Evolutionary conservation across 2,888 invertebrate species (phyloP), one percentile per base, ranked within the genome.

Genomic region (Pardosa pseudoannulata): DNA sequence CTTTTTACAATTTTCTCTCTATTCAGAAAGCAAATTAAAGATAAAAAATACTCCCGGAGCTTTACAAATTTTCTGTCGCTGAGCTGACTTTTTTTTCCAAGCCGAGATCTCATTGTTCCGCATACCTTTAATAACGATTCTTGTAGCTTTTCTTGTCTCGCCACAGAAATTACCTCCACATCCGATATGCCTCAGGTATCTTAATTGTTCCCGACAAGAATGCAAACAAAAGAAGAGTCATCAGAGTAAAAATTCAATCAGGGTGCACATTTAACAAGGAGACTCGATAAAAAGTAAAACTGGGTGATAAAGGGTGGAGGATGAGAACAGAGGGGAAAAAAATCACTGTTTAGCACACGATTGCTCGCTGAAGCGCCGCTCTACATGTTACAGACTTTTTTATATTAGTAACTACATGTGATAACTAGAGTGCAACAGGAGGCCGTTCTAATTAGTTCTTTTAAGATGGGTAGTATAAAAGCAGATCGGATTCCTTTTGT

Each of bases 381-480:
- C 3, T 9, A 7, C 36, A n/a, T n/a, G n/a, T 16, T 56, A 3
- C 56, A 56, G 23, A 23, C 11, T 23, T 56, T 23, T 56, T 19
- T 23, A 2, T 23, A 2, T 1, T 56, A 6, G 5, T 2, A 1
- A 56, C 19, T 23, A 3, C 19, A 23, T 23, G 56, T 56, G 56
- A 56, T 56, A 56, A 56, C 13, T 56, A 56, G 56, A 56, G 13
- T 56, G 56, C 56, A 56, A 56, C 56, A 56, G 36, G 3, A 19
- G 5, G 23, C 23, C 2, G 56, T 23, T 56, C 56, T 56, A 56
- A 56, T 56, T 56, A 56, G 56, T 56, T 56, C 16, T 23, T 23
- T 16, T 3, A 11, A 23, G 16, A 56, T 11, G 23, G 23, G 16
- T 16, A 16, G 46, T 11, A 46, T 36, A 36, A 36, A 36, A 36